Evolutionary conservation across 1,140 invertebrate species (phyloP), one percentile per base, ranked within the genome.

Genomic region (Heliconius nattereri): DNA sequence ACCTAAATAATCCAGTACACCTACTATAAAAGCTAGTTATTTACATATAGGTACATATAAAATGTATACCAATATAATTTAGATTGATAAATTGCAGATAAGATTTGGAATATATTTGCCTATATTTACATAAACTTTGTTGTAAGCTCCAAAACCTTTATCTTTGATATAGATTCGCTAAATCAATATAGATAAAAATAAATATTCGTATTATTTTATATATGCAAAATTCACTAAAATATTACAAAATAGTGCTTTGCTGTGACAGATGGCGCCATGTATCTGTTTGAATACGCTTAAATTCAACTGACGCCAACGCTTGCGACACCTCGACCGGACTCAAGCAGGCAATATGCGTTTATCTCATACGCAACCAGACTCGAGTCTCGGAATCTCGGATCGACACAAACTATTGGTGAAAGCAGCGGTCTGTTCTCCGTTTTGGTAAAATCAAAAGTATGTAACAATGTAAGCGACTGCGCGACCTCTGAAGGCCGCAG

Each of bases 401-500:
- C 76, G 74, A 77, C 75, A 78, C 78, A 52, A 80, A 76, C 29
- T 76, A 78, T 78, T 74, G 83, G 87, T 88, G 88, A 87, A 88
- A 89, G 88, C 80, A 70, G 35, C 29, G 2, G 45, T 75, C 79
- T 23, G 60, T 76, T 70, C 79, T 66, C 40, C 73, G 73, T 78
- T 45, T 78, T 49, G 72, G 66, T 79, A 77, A 80, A 79, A 82
- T 73, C 80, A 84, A 80, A 84, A 81, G 80, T 78, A 70, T 78
- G 49, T 71, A 70, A 45, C 72, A 82, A 70, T 73, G 60, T 79
- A 52, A 76, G 60, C 73, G 35, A 71, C 76, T 76, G 45, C n/a
- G 40, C 84, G 87, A 90, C 90, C 89, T 88, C 87, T 86, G 86
- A 89, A 91, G 88, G 87, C 87, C 88, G 79, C 90, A 93, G 89